Evolutionary conservation across 1,140 invertebrate species (phyloP).

Genomic region (Lasaia peninsularis): DNA sequence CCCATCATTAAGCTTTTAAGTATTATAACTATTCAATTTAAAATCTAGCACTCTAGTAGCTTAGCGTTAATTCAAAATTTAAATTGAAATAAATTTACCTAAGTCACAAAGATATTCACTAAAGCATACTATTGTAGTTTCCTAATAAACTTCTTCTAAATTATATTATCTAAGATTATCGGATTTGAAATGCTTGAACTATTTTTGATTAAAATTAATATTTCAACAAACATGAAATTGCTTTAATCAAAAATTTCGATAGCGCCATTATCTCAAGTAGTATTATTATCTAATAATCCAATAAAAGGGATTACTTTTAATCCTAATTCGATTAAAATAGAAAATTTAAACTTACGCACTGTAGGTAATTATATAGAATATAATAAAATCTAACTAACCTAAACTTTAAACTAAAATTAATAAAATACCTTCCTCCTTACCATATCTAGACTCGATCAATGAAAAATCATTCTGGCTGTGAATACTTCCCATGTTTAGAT

Average conservation of each 20-base stretch:
- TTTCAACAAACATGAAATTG: slow-evolving; percentile 7
- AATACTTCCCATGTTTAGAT: slow-evolving; percentile 64
- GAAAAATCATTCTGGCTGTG: slow-evolving; percentile 75
- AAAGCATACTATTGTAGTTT: slow-evolving; percentile 66
- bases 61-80: slow-evolving; percentile 66
- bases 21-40: slow-evolving; percentile 44
- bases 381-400: slow-evolving; percentile 55
- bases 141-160: slow-evolving; percentile 71
- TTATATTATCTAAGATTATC: slow-evolving; percentile 60
- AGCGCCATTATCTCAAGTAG: slow-evolving; percentile 43
- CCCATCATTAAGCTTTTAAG: slow-evolving; percentile 26
- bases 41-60: slow-evolving; percentile 67
- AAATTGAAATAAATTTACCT: slow-evolving; percentile 61
- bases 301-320: slow-evolving; percentile 61
- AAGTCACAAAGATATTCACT: slow-evolving; percentile 59
- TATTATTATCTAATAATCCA: slow-evolving; percentile 61
- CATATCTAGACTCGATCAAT: slow-evolving; percentile 69
- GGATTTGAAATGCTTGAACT: slow-evolving; percentile 35
- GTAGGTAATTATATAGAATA: slow-evolving; percentile 68
- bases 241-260: slow-evolving; percentile 26
- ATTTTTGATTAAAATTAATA: slow-evolving; percentile 28
- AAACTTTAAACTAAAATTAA: slow-evolving; percentile 57
- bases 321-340: slow-evolving; percentile 69
- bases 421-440: slow-evolving; percentile 52
- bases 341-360: slow-evolving; percentile 71